Evolutionary conservation across 2,797 vertebrate species (phyloP).

Genomic region (Micropoecilia bifurca): DNA sequence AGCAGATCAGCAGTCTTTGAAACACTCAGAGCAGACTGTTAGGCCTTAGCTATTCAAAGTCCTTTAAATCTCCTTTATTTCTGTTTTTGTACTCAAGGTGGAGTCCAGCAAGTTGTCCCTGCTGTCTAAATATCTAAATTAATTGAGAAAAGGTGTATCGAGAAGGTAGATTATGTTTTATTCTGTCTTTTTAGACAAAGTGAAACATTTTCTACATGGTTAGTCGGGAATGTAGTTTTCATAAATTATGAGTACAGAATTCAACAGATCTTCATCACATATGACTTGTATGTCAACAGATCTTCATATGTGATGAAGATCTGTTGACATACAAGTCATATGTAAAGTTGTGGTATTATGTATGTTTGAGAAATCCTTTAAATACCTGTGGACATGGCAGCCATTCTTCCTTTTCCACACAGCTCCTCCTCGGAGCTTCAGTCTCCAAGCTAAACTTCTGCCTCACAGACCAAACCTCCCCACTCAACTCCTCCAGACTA

Average conservation of each 20-base stretch:
- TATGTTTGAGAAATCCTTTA: too few species aligned
- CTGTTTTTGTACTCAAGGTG: neutral
- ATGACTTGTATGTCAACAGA: too few species aligned
- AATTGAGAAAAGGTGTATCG: neutral
- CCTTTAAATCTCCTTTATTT: neutral
- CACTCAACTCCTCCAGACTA: too few species aligned
- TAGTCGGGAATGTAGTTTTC: neutral
- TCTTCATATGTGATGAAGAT: too few species aligned
- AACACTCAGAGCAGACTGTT: neutral
- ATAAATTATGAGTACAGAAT: neutral
- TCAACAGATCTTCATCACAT: neutral
- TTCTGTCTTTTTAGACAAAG: neutral
- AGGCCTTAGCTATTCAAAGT: constrained; percentile 1
- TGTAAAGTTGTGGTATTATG: neutral
- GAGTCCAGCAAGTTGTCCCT: neutral
- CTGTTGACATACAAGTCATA: too few species aligned
- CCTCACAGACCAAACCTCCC: too few species aligned
- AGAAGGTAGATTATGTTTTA: neutral
- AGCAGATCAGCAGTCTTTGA: neutral
- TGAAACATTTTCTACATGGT: neutral
- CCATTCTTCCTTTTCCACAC: too few species aligned
- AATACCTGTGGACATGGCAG: too few species aligned
- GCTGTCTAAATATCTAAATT: neutral
- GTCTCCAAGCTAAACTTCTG: too few species aligned
- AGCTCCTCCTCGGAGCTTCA: too few species aligned